Conservation (phyloP, 2,113 vertebrate species). For the Mobula hypostoma region DNA sequence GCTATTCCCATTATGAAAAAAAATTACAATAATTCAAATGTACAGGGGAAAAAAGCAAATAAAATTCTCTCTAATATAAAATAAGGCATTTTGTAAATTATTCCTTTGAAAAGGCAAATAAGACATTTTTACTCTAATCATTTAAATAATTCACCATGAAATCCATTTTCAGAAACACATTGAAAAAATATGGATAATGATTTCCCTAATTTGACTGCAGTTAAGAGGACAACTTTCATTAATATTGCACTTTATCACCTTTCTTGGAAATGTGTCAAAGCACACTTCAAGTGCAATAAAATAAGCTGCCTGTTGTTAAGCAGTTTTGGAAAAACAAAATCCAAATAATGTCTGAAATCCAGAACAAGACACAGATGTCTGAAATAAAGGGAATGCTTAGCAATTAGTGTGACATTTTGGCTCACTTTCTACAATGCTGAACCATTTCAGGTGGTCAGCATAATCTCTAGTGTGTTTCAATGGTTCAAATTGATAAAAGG, state of each 20-base stretch:
- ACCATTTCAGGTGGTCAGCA: slow-evolving; percentile 4
- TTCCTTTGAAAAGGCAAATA: background rate
- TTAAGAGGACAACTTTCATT: background rate
- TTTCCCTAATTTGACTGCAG: background rate
- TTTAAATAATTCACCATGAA: background rate
- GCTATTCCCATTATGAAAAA: background rate
- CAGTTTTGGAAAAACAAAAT: slow-evolving; percentile 12
- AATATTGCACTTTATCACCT: background rate
- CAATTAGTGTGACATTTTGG: slow-evolving; percentile 14
- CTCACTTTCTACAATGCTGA: background rate
- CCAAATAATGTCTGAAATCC: background rate
- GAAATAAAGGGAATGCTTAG: background rate
- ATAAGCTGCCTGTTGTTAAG: background rate
- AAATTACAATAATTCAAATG: background rate
- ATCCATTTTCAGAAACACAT: background rate
- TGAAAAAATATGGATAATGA: background rate
- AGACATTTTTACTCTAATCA: background rate
- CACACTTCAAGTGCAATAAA: background rate
- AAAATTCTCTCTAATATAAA: background rate
- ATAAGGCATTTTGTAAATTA: background rate
- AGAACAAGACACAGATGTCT: slow-evolving; percentile 11
- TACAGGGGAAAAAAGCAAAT: background rate
- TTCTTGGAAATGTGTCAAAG: background rate
- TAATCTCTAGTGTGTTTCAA: background rate
- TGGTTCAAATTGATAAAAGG: background rate